Percentiles rank a stretch among this genome's conserved stretches.
phyloP scores from a whole-genome alignment of 2,113 vertebrate genomes.

The Clinocottus analis region DNA sequence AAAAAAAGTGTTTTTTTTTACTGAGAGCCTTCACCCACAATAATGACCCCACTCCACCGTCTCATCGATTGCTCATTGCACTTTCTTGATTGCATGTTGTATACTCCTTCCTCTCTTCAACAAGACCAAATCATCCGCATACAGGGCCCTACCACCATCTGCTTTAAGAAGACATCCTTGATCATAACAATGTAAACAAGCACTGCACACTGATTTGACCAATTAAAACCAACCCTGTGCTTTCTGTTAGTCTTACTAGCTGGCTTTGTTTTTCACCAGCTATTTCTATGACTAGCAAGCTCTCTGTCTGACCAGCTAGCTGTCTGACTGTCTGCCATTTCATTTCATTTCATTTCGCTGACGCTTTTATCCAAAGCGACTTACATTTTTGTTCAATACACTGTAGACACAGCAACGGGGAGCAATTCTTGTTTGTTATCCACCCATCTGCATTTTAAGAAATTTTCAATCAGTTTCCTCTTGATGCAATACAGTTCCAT shows the following conservation, averaged over 20 bases:
- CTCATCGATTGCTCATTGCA: background rate
- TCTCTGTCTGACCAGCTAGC: background rate
- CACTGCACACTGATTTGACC: background rate
- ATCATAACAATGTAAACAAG: background rate
- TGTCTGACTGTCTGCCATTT: background rate
- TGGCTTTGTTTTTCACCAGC: background rate
- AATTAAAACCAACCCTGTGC: background rate
- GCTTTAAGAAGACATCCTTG: background rate
- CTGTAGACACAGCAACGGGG: too few relatives aligned
- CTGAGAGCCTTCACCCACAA: background rate
- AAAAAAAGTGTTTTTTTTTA: background rate
- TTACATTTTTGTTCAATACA: too few relatives aligned
- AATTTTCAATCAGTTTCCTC: background rate
- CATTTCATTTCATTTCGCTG: too few relatives aligned
- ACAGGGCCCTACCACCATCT: background rate
- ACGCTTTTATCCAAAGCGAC: too few relatives aligned
- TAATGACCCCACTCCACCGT: background rate
- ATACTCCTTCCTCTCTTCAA: background rate
- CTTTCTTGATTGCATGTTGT: background rate
- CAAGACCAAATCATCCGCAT: background rate
- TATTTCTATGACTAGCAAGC: background rate
- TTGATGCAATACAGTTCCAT: background rate
- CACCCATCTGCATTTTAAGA: slow-evolving; percentile 2
- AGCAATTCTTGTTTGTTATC: background rate
- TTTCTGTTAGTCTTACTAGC: background rate